phyloP scores from a whole-genome alignment of 2,797 vertebrate genomes.

The Oceanodroma leucorhoa region DNA sequence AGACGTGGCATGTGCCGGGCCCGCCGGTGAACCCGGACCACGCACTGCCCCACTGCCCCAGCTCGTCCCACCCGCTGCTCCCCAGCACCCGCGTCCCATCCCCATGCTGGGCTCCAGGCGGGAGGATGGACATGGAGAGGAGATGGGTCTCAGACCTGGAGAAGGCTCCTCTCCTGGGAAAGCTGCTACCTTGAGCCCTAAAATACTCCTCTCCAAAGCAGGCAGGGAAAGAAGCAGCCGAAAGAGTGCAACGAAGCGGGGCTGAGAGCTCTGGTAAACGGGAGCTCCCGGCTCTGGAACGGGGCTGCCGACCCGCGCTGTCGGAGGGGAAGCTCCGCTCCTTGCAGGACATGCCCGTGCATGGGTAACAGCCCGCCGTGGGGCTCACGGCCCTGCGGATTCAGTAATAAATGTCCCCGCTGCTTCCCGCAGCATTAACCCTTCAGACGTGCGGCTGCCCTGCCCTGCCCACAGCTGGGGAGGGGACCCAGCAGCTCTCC shows the following conservation, averaged over 20 bases:
- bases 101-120: accelerated
- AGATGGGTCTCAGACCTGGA: background rate
- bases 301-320: background rate
- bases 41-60: background rate
- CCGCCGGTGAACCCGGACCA: accelerated
- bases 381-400: background rate
- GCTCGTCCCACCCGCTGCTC: background rate
- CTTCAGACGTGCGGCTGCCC: background rate
- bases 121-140: background rate
- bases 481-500: background rate
- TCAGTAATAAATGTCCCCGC: background rate
- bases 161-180: background rate
- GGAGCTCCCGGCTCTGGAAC: background rate
- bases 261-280: background rate
- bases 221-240: background rate
- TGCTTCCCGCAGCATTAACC: background rate
- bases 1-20: background rate
- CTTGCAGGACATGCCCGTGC: too few species aligned
- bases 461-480: background rate
- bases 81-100: background rate
- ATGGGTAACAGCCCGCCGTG: accelerated
- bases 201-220: background rate
- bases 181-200: background rate
- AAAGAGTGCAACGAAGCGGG: background rate
- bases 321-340: background rate